phyloP scores from a whole-genome alignment of 2,888 invertebrate genomes.

The Synanthedon tipuliformis region DNA sequence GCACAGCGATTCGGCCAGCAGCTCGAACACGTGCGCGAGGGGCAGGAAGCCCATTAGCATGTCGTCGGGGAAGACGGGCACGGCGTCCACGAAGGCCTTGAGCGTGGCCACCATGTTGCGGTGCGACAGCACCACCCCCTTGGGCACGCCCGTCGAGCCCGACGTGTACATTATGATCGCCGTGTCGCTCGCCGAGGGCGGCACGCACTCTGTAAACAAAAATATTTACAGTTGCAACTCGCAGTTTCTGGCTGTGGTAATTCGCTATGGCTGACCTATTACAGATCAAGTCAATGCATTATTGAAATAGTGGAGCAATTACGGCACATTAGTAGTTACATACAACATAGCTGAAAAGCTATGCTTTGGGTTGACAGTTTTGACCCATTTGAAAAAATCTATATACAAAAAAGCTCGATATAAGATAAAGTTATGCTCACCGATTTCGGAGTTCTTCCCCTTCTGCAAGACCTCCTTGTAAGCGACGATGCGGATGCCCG shows the following conservation, averaged over 20 bases:
- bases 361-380: too few relatives aligned
- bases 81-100: conserved; percentile 83
- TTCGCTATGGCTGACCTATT: too few relatives aligned
- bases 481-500: conserved; percentile 77
- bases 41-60: conserved; percentile 95
- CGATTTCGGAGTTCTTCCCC: conserved; percentile 43
- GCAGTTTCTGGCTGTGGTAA: too few relatives aligned
- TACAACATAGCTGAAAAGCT: too few relatives aligned
- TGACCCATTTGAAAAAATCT: too few relatives aligned
- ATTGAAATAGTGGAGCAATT: too few relatives aligned
- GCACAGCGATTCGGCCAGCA: conserved; percentile 90
- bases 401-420: too few relatives aligned
- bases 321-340: too few relatives aligned
- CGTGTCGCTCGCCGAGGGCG: conserved; percentile 80
- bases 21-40: conserved; percentile 95
- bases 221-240: too few relatives aligned
- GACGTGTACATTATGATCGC: conserved; percentile 99
- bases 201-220: conserved; percentile 59
- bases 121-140: conserved; percentile 88
- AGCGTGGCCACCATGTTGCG: conserved; percentile 84
- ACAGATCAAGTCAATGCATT: too few relatives aligned
- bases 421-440: too few relatives aligned
- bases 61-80: conserved; percentile 79
- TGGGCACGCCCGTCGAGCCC: conserved; percentile 95
- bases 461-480: conserved; percentile 73